Base-by-base conservation (phyloP, 2,888 invertebrate species). In the Lycophotia porphyrea region DNA sequence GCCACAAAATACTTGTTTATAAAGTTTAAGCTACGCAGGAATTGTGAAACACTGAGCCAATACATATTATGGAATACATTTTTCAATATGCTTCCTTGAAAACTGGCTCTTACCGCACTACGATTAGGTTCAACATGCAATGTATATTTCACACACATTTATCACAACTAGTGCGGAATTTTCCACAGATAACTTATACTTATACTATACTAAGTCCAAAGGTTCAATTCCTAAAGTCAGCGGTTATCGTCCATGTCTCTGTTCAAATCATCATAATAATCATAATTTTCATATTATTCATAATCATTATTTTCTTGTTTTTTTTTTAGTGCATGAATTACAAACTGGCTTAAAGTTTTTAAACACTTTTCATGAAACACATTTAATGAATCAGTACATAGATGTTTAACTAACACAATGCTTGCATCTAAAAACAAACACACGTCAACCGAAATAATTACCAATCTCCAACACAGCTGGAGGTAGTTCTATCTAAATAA, bases 401-500 rank as follows among this genome's bases (percentile, higher is more conserved):
- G 34, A 31, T 34, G 34, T 11, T 60, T 2, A 34, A 60, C 58
- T 1, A 31, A 34, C 21, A 8, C 31, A 58, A 58, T 1, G 21
- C 31, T 39, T 61, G 42, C n/a, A 70, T 47, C 11, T 13, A 15
- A 52, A 61, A 11, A 52, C 18, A 47, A 73, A 39, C 39, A 66
- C 27, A 44, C 13, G 9, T 49, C 42, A 15, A 55, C 52, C 34
- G 3, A 55, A 73, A 80, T 74, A 74, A 74, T 63, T 42, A 63
- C 55, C 21, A 63, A 42, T 61, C 67, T 71, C 34, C 44, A 72
- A 55, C 68, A 66, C 47, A 71, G 31, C 58, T 44, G 24, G 36
- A 68, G 27, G 70, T 42, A 47, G 63, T 73, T 75, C 61, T 58
- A 72, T 84, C 71, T 15, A 73, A 72, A 74, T 74, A 60, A 79